Evolutionary conservation across 1,140 invertebrate genomes (phyloP), one percentile per base, ranked within the genome.

Genomic region (Camponotus pennsylvanicus): DNA sequence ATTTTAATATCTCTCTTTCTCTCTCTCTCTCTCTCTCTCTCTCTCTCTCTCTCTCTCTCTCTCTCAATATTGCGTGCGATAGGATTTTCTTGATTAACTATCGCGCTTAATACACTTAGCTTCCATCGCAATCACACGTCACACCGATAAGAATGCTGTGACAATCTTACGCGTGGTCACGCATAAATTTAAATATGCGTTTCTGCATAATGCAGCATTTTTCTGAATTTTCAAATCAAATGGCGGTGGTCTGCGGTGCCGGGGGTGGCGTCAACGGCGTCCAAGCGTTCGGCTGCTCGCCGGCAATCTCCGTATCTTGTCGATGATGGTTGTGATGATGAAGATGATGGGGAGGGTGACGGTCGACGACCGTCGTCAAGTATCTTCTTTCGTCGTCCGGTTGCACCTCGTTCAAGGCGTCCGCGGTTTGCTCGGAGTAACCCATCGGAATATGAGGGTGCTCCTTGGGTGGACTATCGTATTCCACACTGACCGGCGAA

Each of bases 181-280:
- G n/a, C n/a, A 3, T 80, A 11, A 70, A 3, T 15, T 27, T n/a
- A 45, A 15, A 42, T n/a, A n/a, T 37, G 45, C 64, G 37, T 55
- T 69, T 55, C 21, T 21, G 27, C 63, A 32, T 40, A 18, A 6
- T 42, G 71, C n/a, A 59, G 40, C 21, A 27, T 75, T 75, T 42
- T n/a, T 3, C 40, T 27, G 55, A 55, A 18, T 52, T 52, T 49
- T 27, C 49, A 34, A 85, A 84, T 95, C 92, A 95, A 91, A 94
- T 94, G 34, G 94, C 93, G 4, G 95, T 94, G 7, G 94, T 95
- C 82, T 95, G 95, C 0, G 94, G 92, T 7, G 93, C 92, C 3
- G 94, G 93, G 0, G 95, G 92, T 27, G 94, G 91, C 6, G 95
- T 94, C 9, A 95, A 61, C 0, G 95, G 93, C 7, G 94, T 94